These are phyloP conservation scores for Bombus turneri DNA, from an alignment of 1,140 invertebrate genomes.

Conservation along the genomic window DNA sequence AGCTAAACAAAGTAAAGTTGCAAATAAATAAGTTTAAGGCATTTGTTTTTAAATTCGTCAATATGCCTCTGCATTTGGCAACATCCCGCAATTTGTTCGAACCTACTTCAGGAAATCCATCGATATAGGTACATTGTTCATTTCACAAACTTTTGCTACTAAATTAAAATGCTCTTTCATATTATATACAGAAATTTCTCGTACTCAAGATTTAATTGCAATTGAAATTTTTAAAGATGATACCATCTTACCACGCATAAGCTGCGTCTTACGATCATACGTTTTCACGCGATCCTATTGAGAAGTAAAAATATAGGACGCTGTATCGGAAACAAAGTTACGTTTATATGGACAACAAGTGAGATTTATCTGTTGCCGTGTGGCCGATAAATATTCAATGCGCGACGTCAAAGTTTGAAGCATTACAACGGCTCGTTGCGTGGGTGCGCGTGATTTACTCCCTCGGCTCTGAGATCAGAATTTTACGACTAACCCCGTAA, in stretches of 20 bases:
- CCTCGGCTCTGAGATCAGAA: slow-evolving; percentile 7
- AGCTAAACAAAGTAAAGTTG: too few relatives aligned
- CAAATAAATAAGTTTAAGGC: too few relatives aligned
- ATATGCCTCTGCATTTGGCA: too few relatives aligned
- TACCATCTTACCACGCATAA: background rate
- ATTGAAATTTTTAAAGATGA: background rate
- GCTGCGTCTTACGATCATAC: background rate
- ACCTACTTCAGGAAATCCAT: too few relatives aligned
- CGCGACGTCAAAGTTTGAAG: slow-evolving; percentile 20
- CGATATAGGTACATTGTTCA: too few relatives aligned
- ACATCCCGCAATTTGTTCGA: too few relatives aligned
- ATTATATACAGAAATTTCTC: rapidly evolving
- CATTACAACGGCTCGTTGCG: slow-evolving; percentile 23
- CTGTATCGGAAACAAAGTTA: background rate
- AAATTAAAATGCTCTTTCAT: too few relatives aligned
- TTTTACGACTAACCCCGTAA: slow-evolving; percentile 38
- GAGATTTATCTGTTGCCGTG: background rate
- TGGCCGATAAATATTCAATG: slow-evolving; percentile 30
- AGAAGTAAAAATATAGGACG: background rate
- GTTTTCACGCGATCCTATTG: background rate
- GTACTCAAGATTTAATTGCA: too few relatives aligned
- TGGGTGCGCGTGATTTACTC: slow-evolving; percentile 38
- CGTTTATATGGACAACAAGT: background rate
- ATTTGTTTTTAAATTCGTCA: too few relatives aligned
- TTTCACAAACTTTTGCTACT: too few relatives aligned